Evolutionary conservation across 2,113 vertebrate species (phyloP), one percentile per base, ranked within the genome.

Genomic region (Aspidoscelis tigris): DNA sequence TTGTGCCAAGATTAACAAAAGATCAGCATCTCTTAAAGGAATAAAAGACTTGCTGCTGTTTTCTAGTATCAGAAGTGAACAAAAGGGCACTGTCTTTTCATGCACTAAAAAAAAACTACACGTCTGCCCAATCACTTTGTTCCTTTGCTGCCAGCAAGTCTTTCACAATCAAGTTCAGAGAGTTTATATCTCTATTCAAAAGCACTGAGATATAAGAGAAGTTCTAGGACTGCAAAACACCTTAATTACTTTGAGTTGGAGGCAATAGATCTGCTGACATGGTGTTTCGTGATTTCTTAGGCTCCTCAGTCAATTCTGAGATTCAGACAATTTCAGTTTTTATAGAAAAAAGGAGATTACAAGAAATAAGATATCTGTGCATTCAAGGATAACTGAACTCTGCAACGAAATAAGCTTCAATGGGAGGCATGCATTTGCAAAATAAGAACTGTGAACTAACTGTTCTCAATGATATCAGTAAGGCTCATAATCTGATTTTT

Each of bases 231-330:
- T 85, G 72, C 81, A 47, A 83, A 93, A 81, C n/a, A 92, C 82
- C 88, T 90, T 90, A 92, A 92, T 76, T 92, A 89, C 80, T 82
- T 90, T 88, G 41, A 71, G 90, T 87, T 87, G 58, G 85, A 89
- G 68, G 64, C 22, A 87, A 21, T 76, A 73, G 71, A 86, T 86
- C 72, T 90, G 78, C 91, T 91, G 88, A 89, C 26, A 58, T 2
- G 9, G 73, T 22, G 0, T 74, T 93, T 89, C 80, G 64, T 47
- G 70, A 24, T 24, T 70, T 58, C 73, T 88, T 55, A 80, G 81
- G 41, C 66, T 79, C 86, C 89, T 84, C 86, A 89, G 78, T 81
- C 43, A 66, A 80, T 88, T 79, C 70, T 77, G 4, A 14, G 80
- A 84, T 88, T 78, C 68, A 85, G 79, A 81, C 33, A 2, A 84